These are phyloP conservation scores for Myotis myotis DNA, from an alignment of 2,797 vertebrate genomes.

Conservation along the genomic window DNA sequence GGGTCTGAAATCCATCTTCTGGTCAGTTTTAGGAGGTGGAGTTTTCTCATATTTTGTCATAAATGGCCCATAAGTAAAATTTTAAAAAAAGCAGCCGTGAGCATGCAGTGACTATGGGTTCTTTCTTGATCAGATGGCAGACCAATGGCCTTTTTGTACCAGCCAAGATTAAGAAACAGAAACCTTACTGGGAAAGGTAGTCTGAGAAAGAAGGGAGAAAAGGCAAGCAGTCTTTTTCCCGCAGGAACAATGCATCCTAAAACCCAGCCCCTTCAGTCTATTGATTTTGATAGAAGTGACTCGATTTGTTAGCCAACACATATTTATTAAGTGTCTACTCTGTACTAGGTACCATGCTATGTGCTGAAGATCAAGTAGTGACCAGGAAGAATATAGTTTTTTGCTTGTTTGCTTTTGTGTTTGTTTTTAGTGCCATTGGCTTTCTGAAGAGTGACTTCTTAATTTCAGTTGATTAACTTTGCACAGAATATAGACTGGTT, in stretches of 20 bases:
- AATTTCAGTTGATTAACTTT: background rate
- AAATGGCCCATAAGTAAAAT: slow-evolving; percentile 51
- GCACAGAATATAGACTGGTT: background rate
- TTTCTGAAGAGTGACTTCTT: background rate
- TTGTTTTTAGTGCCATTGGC: background rate
- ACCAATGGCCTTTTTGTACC: background rate
- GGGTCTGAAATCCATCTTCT: slow-evolving; percentile 77
- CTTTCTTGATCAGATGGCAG: background rate
- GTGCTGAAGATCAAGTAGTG: background rate
- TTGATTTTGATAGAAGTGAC: background rate
- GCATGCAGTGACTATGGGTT: background rate
- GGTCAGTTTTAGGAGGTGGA: slow-evolving; percentile 52
- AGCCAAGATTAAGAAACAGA: slow-evolving; percentile 25
- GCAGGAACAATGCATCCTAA: background rate
- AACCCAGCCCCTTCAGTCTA: background rate
- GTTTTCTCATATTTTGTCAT: slow-evolving; percentile 41
- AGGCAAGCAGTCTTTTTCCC: background rate
- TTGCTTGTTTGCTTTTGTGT: background rate
- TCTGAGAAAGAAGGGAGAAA: background rate
- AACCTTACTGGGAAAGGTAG: background rate
- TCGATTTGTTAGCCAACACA: background rate
- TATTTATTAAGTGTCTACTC: background rate
- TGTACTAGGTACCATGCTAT: background rate
- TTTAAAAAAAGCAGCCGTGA: slow-evolving; percentile 44
- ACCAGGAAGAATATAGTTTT: background rate